Base-by-base conservation (phyloP, 2,888 invertebrate genomes). In the Aelia acuminata region DNA sequence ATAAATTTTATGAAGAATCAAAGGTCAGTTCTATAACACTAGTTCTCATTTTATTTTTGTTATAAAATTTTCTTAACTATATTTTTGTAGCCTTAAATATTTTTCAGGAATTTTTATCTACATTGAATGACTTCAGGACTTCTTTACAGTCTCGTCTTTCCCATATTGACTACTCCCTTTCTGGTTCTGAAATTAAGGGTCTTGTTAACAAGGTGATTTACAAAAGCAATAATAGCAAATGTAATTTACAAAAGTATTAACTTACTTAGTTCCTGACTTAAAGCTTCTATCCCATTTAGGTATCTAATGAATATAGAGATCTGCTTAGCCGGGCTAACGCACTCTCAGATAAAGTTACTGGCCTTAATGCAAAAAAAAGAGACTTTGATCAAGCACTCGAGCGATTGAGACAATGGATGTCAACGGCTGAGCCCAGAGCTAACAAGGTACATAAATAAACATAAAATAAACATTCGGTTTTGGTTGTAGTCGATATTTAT, bases 1-100 rank as follows among this genome's bases (percentile, higher is more conserved):
- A 98, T 93, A 98, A 98, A 93, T 98, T 98, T 92, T 95, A 98
- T 43, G 98, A 98, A 91, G 98, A 98, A 93, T 97, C 98, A 92
- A 98, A 98, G 94, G 96, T 95, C 92, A 90, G 92, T 88, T 84
- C 88, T 43, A 31, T 85, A 20, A 85, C n/a, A 63, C 13, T 39
- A 49, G 22, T 20, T 26, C 10, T 31, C n/a, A 2, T 84, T 63
- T 63, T 63, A 63, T 63, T 31, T 84, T 84, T 43, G 26, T 84
- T 26, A 18, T 35, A 26, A 80, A 80, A 31, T 31, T 63, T 63
- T 63, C 5, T 0, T 31, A 5, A 31, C 11, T 2, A 31, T 57
- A 31, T 15, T 31, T 57, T 31, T 57, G 26, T 57, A 31, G 3
- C 15, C 22, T 43, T 43, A 26, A 47, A 39, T n/a, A 43, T 88